Evolutionary conservation across 1,140 invertebrate genomes (phyloP).

Genomic region (Atta texana): DNA sequence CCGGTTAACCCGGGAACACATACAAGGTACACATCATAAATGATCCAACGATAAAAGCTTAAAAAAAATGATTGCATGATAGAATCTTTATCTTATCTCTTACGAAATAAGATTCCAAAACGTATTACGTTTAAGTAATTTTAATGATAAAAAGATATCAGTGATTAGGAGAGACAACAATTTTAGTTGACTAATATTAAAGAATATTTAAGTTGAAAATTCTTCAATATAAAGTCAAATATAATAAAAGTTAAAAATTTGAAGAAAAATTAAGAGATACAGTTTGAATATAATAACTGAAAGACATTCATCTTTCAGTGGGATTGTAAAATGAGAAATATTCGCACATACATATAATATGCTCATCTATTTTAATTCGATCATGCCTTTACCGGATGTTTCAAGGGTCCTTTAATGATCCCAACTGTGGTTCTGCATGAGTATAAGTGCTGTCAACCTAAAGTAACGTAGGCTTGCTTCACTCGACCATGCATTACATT

Average conservation of each 20-base stretch:
- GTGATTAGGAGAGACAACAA: background rate
- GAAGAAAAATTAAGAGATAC: background rate
- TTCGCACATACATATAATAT: constrained; percentile 8
- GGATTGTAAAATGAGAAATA: constrained; percentile 18
- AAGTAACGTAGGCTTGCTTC: constrained; percentile 44
- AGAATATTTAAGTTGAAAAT: constrained; percentile 1
- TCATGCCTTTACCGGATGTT: constrained; percentile 70
- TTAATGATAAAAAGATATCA: constrained; percentile 14
- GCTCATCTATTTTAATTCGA: constrained; percentile 67
- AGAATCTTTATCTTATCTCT: constrained; percentile 39
- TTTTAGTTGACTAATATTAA: background rate
- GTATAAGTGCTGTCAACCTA: constrained; percentile 51
- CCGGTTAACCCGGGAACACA: background rate
- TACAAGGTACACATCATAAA: background rate
- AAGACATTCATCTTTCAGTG: background rate
- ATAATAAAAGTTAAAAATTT: background rate
- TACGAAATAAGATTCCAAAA: background rate
- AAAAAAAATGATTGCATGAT: constrained; percentile 3
- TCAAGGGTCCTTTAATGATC: constrained; percentile 70
- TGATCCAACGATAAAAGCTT: background rate
- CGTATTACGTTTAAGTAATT: background rate
- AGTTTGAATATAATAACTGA: background rate
- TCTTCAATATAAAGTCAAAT: background rate
- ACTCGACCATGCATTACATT: constrained; percentile 28
- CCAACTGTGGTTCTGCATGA: constrained; percentile 61